Evolutionary conservation across 1,140 invertebrate genomes (phyloP).

Genomic region (Eriosoma lanigerum): DNA sequence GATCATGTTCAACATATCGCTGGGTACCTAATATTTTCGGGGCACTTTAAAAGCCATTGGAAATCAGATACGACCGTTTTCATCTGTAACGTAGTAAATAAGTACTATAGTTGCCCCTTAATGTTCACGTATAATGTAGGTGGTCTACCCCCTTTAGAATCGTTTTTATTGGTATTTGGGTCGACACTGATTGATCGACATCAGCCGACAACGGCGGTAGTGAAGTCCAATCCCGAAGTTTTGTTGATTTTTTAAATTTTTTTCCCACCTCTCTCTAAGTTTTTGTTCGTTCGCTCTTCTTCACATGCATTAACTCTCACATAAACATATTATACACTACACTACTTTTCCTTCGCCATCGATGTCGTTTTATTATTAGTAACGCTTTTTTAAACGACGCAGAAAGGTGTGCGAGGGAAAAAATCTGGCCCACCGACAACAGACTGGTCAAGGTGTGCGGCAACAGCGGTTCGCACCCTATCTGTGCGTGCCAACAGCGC

Average conservation of each 20-base stretch:
- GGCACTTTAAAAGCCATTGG: no score
- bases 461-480: constrained; percentile 1
- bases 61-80: no score
- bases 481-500: constrained; percentile 13
- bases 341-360: constrained; percentile 1
- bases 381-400: constrained; percentile 34
- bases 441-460: constrained; percentile 14
- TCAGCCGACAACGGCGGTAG: background rate
- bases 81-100: no score
- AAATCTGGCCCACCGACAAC: constrained; percentile 27
- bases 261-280: background rate
- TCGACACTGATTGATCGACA: constrained; percentile 46
- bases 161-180: constrained; percentile 33
- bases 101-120: no score
- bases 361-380: constrained; percentile 29
- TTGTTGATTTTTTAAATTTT: constrained; percentile 25
- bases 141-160: no score
- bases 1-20: no score
- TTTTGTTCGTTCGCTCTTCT: constrained; percentile 31
- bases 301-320: background rate
- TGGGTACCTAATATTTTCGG: no score
- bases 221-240: constrained; percentile 8
- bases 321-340: no score
- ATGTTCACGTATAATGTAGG: no score
- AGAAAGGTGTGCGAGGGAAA: constrained; percentile 25